Evolutionary conservation across 2,888 invertebrate species (phyloP).

Genomic region (Polymixis lichenea): DNA sequence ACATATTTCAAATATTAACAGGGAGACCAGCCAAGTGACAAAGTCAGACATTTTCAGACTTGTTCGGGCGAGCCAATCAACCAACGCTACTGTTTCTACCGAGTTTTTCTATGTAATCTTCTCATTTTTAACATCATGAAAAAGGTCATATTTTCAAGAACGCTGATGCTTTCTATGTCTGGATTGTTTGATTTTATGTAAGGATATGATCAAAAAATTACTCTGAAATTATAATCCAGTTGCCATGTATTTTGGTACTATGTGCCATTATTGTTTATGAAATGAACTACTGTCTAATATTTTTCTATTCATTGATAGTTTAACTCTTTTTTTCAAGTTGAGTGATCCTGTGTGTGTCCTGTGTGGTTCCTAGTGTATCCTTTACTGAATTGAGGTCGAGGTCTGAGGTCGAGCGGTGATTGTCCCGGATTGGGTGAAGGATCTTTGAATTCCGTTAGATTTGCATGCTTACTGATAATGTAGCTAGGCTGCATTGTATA

Average conservation of each 20-base stretch:
- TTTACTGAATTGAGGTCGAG: conserved; percentile 47
- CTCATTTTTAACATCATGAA: conserved; percentile 28
- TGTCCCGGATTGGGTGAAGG: conserved; percentile 51
- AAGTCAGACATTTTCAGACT: conserved; percentile 74
- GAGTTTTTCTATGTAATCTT: conserved; percentile 36
- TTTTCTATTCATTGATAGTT: background rate
- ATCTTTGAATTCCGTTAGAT: conserved; percentile 49
- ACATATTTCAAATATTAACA: conserved; percentile 90
- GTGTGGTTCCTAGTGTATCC: conserved; percentile 26
- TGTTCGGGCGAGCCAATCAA: conserved; percentile 60
- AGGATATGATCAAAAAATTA: background rate
- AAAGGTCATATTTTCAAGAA: conserved; percentile 1
- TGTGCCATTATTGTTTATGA: background rate
- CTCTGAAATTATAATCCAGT: background rate
- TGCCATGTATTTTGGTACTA: background rate
- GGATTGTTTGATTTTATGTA: too few species aligned
- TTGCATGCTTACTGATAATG: conserved; percentile 42
- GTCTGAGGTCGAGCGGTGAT: conserved; percentile 48
- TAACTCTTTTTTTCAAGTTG: conserved; percentile 5
- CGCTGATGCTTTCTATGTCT: background rate
- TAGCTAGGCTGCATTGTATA: background rate
- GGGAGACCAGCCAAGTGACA: conserved; percentile 78
- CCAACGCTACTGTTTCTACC: conserved; percentile 34
- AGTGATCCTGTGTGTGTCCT: too few species aligned
- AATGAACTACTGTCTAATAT: background rate